Conservation (phyloP, 2,888 invertebrate species). For the Morpho deidamia region DNA sequence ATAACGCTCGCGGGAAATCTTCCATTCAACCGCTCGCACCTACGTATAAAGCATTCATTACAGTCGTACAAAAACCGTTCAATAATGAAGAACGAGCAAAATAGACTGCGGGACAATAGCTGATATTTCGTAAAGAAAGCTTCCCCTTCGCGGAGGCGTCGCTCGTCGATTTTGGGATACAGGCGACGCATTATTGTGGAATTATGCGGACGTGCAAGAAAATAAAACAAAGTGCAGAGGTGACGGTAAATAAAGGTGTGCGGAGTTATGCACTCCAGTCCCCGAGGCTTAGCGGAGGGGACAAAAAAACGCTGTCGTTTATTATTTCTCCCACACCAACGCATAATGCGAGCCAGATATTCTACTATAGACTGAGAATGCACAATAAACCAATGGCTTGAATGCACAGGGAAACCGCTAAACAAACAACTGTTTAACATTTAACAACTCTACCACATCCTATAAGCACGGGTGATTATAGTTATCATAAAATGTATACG, state of each 20-base stretch:
- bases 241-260: constrained; percentile 56
- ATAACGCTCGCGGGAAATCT: constrained; percentile 35
- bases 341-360: constrained; percentile 28
- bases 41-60: constrained; percentile 72
- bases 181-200: constrained; percentile 57
- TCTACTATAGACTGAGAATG: constrained; percentile 21
- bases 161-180: constrained; percentile 58
- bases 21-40: constrained; percentile 63
- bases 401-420: constrained; percentile 50
- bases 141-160: constrained; percentile 49
- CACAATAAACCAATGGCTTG: constrained; percentile 25
- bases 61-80: constrained; percentile 66
- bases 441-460: constrained; percentile 59
- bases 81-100: constrained; percentile 52
- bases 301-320: constrained; percentile 41
- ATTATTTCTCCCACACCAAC: constrained; percentile 40
- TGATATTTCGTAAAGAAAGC: constrained; percentile 71
- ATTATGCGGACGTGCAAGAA: constrained; percentile 64
- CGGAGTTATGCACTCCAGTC: constrained; percentile 48
- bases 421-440: constrained; percentile 56
- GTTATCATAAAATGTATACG: constrained; percentile 50
- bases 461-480: constrained; percentile 53
- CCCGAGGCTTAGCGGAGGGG: constrained; percentile 35
- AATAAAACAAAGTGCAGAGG: constrained; percentile 70
- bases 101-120: constrained; percentile 61